Percentiles rank a stretch among this genome's conserved stretches.
Conservation (phyloP, 2,888 invertebrate species). For the Dolomedes plantarius region DNA sequence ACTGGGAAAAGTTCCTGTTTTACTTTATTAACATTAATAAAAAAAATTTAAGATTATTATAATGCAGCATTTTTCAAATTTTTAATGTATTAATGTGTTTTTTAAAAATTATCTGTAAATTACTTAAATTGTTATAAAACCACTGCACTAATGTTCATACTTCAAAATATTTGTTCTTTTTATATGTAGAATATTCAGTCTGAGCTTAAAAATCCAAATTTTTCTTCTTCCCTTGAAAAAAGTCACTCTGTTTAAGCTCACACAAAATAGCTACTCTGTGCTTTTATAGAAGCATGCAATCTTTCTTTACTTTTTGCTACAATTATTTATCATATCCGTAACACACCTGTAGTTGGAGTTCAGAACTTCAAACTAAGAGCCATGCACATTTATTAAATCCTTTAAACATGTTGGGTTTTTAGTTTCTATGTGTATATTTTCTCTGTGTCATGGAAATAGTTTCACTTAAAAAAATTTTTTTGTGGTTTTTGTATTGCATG, state of each 20-base stretch:
- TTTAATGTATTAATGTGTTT: no score
- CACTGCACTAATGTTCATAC: no score
- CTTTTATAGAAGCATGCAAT: constrained; percentile 40
- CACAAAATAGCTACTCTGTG: constrained; percentile 21
- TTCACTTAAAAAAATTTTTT: not conserved
- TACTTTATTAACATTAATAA: no score
- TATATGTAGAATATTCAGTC: no score
- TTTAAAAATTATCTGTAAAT: no score
- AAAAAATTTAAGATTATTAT: no score
- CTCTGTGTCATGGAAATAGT: not conserved
- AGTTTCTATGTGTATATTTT: constrained; percentile 7
- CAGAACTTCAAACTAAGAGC: constrained; percentile 45
- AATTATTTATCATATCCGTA: constrained; percentile 28
- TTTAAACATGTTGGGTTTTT: constrained; percentile 11
- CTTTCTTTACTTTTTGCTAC: constrained; percentile 30
- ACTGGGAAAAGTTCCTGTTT: no score
- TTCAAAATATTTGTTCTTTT: no score
- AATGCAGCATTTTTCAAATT: no score
- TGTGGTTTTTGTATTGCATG: not conserved
- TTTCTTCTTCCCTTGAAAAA: no score
- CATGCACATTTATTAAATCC: constrained; percentile 44
- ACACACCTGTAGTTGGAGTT: constrained; percentile 65
- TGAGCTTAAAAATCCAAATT: no score
- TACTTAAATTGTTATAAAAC: no score
- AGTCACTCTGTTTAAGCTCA: not conserved